These are phyloP conservation scores for Pegoplata infirma DNA, from an alignment of 2,888 invertebrate genomes.

Conservation along the genomic window DNA sequence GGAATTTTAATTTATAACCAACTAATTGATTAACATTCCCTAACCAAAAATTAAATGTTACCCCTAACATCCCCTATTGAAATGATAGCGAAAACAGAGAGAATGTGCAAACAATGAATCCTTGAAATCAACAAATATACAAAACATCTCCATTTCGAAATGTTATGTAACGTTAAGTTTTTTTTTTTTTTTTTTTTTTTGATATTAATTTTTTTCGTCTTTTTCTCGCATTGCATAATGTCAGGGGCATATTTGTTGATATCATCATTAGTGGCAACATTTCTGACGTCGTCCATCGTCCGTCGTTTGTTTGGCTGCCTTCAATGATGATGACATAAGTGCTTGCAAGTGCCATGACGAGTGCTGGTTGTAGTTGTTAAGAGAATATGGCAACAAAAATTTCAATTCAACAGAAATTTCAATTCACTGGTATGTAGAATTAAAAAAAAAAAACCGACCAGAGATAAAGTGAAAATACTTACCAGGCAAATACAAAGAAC, in stretches of 20 bases:
- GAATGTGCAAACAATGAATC: constrained; percentile 28
- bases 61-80: constrained; percentile 11
- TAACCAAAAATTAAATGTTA: neutral
- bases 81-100: constrained; percentile 21
- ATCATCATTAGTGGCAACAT: constrained; percentile 63
- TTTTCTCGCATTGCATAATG: constrained; percentile 59
- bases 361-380: constrained; percentile 45
- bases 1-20: too few species aligned
- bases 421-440: constrained; percentile 52
- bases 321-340: constrained; percentile 60
- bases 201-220: neutral
- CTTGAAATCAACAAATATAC: constrained; percentile 32
- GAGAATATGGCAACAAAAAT: constrained; percentile 57
- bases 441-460: constrained; percentile 1
- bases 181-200: neutral
- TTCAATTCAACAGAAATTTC: constrained; percentile 48
- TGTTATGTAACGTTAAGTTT: constrained; percentile 20
- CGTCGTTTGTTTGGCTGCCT: constrained; percentile 37
- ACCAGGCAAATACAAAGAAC: constrained; percentile 18
- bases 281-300: too few species aligned
- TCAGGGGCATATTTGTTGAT: constrained; percentile 65
- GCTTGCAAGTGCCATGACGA: constrained; percentile 54
- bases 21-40: neutral
- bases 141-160: constrained; percentile 20
- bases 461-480: neutral